These are phyloP conservation scores for Zygogramma bicolorata DNA, from an alignment of 2,888 invertebrate species.

Conservation along the genomic window DNA sequence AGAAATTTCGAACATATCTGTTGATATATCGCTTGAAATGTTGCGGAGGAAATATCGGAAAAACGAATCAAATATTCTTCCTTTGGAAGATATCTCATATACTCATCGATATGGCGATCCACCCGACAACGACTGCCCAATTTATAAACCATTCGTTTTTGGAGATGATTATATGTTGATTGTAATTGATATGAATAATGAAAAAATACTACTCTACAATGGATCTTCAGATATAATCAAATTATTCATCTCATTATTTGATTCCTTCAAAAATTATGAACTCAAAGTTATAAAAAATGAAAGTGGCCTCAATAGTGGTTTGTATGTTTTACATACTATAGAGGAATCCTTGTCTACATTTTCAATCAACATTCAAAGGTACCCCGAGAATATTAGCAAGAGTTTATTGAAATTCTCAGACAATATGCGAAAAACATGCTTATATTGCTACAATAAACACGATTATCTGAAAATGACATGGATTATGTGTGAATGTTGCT, in stretches of 20 bases:
- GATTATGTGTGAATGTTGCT: background rate
- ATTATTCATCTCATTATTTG: background rate
- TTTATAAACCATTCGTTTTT: background rate
- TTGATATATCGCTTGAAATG: background rate
- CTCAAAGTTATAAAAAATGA: background rate
- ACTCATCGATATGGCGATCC: background rate
- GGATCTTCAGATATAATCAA: background rate
- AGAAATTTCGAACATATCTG: background rate
- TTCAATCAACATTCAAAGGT: background rate
- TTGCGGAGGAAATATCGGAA: background rate
- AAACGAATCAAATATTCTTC: background rate
- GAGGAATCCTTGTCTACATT: background rate
- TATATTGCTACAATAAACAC: too few relatives aligned
- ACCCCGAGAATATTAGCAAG: background rate
- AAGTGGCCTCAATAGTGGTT: background rate
- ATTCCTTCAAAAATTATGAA: background rate
- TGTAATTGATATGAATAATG: background rate
- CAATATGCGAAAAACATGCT: too few relatives aligned
- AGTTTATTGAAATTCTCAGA: background rate
- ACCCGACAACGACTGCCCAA: background rate
- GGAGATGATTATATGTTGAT: background rate
- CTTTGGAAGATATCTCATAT: background rate
- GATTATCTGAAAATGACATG: background rate
- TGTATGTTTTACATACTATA: background rate
- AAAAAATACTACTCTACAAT: background rate